These are phyloP conservation scores for Xanthia togata DNA, from an alignment of 2,888 invertebrate species.

Conservation along the genomic window DNA sequence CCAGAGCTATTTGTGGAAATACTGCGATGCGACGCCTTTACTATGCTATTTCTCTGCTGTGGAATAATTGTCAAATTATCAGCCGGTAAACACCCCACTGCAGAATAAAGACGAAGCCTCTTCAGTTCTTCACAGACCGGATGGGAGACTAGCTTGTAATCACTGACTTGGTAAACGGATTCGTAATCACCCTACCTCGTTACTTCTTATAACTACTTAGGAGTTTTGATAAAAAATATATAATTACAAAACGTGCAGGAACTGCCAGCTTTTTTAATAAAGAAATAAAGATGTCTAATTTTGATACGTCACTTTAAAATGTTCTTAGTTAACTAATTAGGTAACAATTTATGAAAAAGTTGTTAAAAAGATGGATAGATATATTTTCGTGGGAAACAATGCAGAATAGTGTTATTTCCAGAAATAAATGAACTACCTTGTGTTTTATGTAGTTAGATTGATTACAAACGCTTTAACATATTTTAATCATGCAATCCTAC, in stretches of 20 bases:
- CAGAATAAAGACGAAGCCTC: not conserved
- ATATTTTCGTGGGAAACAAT: too few species aligned
- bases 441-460: not conserved
- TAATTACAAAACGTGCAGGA: not conserved
- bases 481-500: not conserved
- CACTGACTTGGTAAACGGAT: not conserved
- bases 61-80: conserved; percentile 26
- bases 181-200: not conserved
- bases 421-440: not conserved
- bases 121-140: not conserved
- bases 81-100: conserved; percentile 16
- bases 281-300: too few species aligned
- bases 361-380: too few species aligned
- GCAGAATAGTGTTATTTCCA: too few species aligned
- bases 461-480: not conserved
- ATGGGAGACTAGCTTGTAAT: not conserved
- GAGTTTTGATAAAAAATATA: not conserved
- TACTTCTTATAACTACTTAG: not conserved
- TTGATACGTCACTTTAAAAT: too few species aligned
- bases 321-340: too few species aligned
- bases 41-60: conserved; percentile 12
- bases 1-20: conserved; percentile 15
- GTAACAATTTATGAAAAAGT: too few species aligned
- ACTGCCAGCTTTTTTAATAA: too few species aligned
- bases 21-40: not conserved